Conservation (phyloP, 2,113 vertebrate genomes). For the Cryptomyrus ogoouensis region DNA sequence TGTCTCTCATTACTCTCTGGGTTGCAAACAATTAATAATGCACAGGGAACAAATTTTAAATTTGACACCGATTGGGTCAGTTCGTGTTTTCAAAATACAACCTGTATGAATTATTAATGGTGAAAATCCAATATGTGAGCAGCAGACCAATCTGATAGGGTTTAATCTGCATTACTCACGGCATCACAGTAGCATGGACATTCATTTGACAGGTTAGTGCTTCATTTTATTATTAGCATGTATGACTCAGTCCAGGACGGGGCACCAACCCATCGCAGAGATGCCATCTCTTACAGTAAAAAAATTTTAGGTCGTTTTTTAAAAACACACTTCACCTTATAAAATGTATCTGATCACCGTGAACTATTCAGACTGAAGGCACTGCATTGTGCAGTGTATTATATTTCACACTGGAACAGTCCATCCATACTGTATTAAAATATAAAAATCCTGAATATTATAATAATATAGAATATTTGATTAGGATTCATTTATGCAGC, state of each 20-base stretch:
- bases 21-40: conserved; percentile 67
- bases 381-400: background rate
- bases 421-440: too few species aligned
- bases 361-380: background rate
- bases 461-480: too few species aligned
- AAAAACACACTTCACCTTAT: background rate
- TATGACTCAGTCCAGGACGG: background rate
- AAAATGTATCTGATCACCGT: background rate
- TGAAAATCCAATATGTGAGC: conserved; percentile 68
- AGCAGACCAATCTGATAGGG: conserved; percentile 56
- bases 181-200: conserved; percentile 29
- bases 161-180: conserved; percentile 49
- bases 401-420: background rate
- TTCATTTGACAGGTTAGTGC: conserved; percentile 44
- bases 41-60: conserved; percentile 79
- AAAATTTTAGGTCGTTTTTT: too few species aligned
- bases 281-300: too few species aligned
- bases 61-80: conserved; percentile 77
- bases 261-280: too few species aligned
- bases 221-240: conserved; percentile 55
- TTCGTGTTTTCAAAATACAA: conserved; percentile 78
- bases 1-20: conserved; percentile 43
- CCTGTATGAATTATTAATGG: conserved; percentile 76
- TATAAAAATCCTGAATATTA: too few species aligned
- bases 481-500: background rate